A percentile compares a stretch with the other conserved stretches of the same genome.
Evolutionary conservation across 2,888 invertebrate species (phyloP).

Genomic region (Drosophila atripex): DNA sequence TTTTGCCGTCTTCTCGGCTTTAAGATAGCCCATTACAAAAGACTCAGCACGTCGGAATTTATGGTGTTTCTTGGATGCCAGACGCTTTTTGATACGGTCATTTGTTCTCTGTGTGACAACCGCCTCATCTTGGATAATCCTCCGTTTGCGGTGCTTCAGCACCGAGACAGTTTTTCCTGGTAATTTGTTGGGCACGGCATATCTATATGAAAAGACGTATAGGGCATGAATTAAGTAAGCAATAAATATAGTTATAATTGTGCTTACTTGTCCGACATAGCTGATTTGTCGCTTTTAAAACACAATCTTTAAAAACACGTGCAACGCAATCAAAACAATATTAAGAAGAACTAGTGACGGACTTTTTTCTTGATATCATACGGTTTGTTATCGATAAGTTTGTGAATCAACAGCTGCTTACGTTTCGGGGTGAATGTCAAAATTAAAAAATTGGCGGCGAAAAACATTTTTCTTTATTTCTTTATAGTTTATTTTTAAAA

Average conservation of each 20-base stretch:
- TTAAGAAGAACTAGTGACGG: conserved; percentile 42
- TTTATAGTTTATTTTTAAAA: background rate
- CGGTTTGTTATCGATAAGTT: conserved; percentile 2
- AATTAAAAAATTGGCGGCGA: background rate
- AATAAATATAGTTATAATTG: background rate
- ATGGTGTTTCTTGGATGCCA: conserved; percentile 71
- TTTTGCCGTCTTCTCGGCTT: conserved; percentile 82
- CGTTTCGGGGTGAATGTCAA: background rate
- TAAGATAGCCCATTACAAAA: conserved; percentile 82
- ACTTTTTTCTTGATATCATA: background rate
- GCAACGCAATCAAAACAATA: conserved; percentile 71
- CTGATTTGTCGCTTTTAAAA: conserved; percentile 26
- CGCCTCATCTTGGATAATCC: conserved; percentile 81
- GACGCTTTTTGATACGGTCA: conserved; percentile 75
- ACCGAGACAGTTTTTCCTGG: conserved; percentile 84
- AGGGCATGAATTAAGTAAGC: background rate
- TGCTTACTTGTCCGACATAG: conserved; percentile 82
- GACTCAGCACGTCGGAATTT: conserved; percentile 83
- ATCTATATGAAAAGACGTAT: conserved; percentile 62
- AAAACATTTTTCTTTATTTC: too few species aligned
- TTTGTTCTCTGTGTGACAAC: conserved; percentile 78
- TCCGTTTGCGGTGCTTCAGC: conserved; percentile 82
- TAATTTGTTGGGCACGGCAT: conserved; percentile 83
- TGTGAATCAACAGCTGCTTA: background rate
- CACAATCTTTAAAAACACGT: conserved; percentile 58